These are phyloP conservation scores for Macrosiphum euphorbiae DNA, from an alignment of 2,888 invertebrate genomes.

Conservation along the genomic window DNA sequence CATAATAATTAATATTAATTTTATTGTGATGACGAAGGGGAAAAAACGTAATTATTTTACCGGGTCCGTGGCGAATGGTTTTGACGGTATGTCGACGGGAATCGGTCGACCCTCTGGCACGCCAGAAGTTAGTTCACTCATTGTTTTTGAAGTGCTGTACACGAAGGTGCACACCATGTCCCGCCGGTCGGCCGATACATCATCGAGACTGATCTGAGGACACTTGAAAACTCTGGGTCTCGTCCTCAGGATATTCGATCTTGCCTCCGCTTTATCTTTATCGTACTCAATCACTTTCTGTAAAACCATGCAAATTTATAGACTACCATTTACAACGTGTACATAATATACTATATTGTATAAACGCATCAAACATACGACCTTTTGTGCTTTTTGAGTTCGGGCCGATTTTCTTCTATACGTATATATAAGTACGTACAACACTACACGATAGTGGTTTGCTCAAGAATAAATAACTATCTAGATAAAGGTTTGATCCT, in stretches of 20 bases:
- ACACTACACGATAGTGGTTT: background rate
- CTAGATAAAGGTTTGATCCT: background rate
- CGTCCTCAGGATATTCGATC: background rate
- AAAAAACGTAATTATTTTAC: constrained; percentile 11
- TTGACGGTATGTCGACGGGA: constrained; percentile 7
- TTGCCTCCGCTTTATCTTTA: background rate
- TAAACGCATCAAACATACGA: background rate
- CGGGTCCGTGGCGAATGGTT: constrained; percentile 12
- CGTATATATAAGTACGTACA: background rate
- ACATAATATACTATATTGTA: background rate
- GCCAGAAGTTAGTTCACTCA: constrained; percentile 45
- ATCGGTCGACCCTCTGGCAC: background rate
- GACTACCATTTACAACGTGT: background rate
- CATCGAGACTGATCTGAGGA: constrained; percentile 54
- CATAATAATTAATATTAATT: background rate
- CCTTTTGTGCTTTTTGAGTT: background rate
- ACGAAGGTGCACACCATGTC: background rate
- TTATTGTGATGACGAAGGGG: background rate
- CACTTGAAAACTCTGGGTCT: constrained; percentile 31
- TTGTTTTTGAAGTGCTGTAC: constrained; percentile 43
- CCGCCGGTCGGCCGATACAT: constrained; percentile 30
- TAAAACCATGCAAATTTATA: background rate
- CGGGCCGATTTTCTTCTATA: background rate
- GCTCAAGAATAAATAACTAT: background rate
- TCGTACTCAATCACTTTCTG: constrained; percentile 45